These are phyloP conservation scores for Neogobius melanostomus DNA, from an alignment of 2,113 vertebrate species.

Conservation along the genomic window DNA sequence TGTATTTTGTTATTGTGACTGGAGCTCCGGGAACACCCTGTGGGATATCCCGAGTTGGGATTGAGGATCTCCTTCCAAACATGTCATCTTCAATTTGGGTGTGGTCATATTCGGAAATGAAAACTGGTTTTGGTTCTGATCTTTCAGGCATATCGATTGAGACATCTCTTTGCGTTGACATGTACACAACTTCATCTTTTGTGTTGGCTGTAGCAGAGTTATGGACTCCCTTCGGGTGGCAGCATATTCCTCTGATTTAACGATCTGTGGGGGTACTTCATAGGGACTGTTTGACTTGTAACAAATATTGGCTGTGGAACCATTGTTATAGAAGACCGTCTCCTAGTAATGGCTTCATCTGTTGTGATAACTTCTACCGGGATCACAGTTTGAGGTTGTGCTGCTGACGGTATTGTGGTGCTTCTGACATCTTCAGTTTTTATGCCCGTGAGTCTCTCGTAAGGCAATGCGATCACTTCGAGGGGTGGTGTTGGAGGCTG, in stretches of 20 bases:
- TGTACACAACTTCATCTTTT: slow-evolving; percentile 39
- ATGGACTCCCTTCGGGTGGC: slow-evolving; percentile 55
- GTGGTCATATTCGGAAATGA: slow-evolving; percentile 60
- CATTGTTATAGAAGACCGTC: slow-evolving; percentile 59
- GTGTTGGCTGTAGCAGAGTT: slow-evolving; percentile 52
- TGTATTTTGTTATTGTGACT: slow-evolving; percentile 72
- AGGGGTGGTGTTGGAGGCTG: slow-evolving; percentile 37
- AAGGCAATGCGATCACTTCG: slow-evolving; percentile 42
- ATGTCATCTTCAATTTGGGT: slow-evolving; percentile 61
- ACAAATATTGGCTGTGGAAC: slow-evolving; percentile 45
- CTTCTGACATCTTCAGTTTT: slow-evolving; percentile 29
- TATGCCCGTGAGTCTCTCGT: slow-evolving; percentile 38
- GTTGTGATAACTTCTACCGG: slow-evolving; percentile 43
- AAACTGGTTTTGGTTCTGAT: slow-evolving; percentile 45
- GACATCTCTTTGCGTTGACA: slow-evolving; percentile 62
- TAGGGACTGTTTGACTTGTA: slow-evolving; percentile 47
- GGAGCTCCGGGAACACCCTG: slow-evolving; percentile 48
- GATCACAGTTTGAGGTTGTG: slow-evolving; percentile 43
- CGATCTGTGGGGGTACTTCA: slow-evolving; percentile 44
- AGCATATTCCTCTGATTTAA: slow-evolving; percentile 53
- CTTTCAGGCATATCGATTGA: slow-evolving; percentile 36
- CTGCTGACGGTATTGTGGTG: slow-evolving; percentile 24
- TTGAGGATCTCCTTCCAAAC: slow-evolving; percentile 51
- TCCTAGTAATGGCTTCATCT: slow-evolving; percentile 51
- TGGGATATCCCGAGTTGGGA: slow-evolving; percentile 49